A percentile compares a stretch with the other conserved stretches of the same genome.
These are phyloP conservation scores for Drosophila tropicalis DNA, from an alignment of 1,140 invertebrate genomes.

Conservation along the genomic window DNA sequence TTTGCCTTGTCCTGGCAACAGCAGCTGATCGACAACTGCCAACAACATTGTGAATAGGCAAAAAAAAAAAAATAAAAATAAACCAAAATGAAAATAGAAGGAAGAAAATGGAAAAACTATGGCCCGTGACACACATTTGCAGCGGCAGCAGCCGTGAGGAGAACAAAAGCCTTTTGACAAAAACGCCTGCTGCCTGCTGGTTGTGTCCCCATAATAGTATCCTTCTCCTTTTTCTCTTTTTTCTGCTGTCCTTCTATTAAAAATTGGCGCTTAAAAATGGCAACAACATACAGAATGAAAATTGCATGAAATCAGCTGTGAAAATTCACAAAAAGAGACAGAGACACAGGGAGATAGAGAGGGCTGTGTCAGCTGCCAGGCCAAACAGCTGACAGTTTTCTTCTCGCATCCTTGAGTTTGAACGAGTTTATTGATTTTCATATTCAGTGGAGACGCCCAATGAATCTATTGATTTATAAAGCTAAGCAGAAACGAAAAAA, in stretches of 20 bases:
- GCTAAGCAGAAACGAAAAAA: not conserved
- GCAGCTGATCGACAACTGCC: conserved; percentile 64
- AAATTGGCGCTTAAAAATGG: conserved; percentile 69
- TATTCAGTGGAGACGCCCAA: not conserved
- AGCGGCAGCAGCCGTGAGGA: conserved; percentile 21
- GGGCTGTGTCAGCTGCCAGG: conserved; percentile 61
- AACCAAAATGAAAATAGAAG: not conserved
- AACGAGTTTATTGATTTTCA: conserved; percentile 61
- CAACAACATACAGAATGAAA: conserved; percentile 48
- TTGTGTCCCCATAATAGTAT: conserved; percentile 32
- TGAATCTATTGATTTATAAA: conserved; percentile 1
- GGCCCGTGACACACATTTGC: conserved; percentile 75
- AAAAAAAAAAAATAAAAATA: conserved; percentile 19
- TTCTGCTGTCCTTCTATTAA: conserved; percentile 21
- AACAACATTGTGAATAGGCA: conserved; percentile 45
- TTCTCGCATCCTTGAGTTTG: conserved; percentile 27
- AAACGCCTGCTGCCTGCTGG: conserved; percentile 8
- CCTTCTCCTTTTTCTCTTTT: conserved; percentile 12
- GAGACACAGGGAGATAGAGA: conserved; percentile 3
- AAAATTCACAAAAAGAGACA: conserved; percentile 19
- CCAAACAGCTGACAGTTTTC: conserved; percentile 57
- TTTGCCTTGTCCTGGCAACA: conserved; percentile 55
- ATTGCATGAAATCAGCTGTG: conserved; percentile 71
- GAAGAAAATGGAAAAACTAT: conserved; percentile 21
- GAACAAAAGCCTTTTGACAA: conserved; percentile 44